Evolutionary conservation across 2,888 invertebrate genomes (phyloP).

Genomic region (Ditylenchus weischeri): DNA sequence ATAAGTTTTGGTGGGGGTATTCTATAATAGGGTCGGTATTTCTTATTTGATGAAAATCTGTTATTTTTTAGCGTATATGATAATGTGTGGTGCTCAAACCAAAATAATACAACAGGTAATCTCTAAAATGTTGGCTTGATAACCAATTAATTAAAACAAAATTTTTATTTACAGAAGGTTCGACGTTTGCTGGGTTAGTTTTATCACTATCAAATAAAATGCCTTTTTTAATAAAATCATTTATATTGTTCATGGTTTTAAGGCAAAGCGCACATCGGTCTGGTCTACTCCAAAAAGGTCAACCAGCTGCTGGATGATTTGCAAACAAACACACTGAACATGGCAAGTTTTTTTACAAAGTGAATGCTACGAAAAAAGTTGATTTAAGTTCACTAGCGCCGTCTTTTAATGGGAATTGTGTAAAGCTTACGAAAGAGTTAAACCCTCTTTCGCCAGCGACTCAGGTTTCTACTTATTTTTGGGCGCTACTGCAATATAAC

Average conservation of each 20-base stretch:
- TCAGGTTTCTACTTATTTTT: too few relatives aligned
- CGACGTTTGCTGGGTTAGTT: slow-evolving; percentile 75
- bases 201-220: not conserved
- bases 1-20: too few relatives aligned
- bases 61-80: slow-evolving; percentile 73
- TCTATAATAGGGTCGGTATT: too few relatives aligned
- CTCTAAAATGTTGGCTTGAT: not conserved
- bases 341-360: slow-evolving; percentile 25
- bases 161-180: slow-evolving; percentile 67
- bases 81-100: slow-evolving; percentile 62
- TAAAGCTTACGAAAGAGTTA: too few relatives aligned
- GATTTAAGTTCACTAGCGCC: too few relatives aligned
- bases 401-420: too few relatives aligned
- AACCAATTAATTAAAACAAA: slow-evolving; percentile 11
- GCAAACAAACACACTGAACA: slow-evolving; percentile 62
- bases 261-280: slow-evolving; percentile 81
- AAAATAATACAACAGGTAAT: slow-evolving; percentile 48
- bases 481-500: too few relatives aligned
- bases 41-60: too few relatives aligned
- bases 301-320: slow-evolving; percentile 92
- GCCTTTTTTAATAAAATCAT: too few relatives aligned
- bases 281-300: slow-evolving; percentile 94
- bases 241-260: too few relatives aligned
- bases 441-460: too few relatives aligned
- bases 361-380: too few relatives aligned